Conservation (phyloP, 2,797 vertebrate genomes). For the Lepus oiostolus region DNA sequence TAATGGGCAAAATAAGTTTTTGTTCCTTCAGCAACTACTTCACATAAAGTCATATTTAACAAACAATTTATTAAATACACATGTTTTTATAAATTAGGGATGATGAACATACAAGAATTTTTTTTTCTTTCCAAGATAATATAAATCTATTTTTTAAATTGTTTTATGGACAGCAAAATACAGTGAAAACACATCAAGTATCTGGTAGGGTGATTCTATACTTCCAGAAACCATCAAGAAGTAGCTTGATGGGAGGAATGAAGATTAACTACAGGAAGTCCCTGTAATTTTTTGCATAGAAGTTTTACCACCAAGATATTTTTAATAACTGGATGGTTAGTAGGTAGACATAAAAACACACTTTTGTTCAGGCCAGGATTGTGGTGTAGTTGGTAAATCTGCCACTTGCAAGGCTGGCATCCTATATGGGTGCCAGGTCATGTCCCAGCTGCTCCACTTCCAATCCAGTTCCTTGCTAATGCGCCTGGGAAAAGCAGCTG, state of each 20-base stretch:
- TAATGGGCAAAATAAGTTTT: conserved; percentile 18
- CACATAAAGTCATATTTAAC: neutral
- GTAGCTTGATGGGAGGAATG: neutral
- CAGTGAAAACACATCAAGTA: neutral
- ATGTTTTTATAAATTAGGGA: neutral
- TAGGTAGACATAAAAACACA: neutral
- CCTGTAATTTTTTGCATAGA: neutral
- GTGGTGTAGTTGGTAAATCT: too few relatives aligned
- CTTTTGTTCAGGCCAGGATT: neutral
- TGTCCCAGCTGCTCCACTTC: too few relatives aligned
- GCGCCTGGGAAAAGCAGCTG: too few relatives aligned
- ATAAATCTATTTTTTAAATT: neutral
- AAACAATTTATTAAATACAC: neutral
- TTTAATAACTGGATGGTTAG: neutral
- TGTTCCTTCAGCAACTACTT: neutral
- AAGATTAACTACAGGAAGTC: neutral
- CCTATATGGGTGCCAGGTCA: too few relatives aligned
- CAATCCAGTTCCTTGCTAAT: too few relatives aligned
- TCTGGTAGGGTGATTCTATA: neutral
- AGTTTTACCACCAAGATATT: neutral
- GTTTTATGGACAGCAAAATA: neutral
- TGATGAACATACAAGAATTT: neutral
- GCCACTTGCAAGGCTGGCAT: too few relatives aligned
- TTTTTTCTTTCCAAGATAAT: neutral
- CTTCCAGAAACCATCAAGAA: neutral